Evolutionary conservation across 2,888 invertebrate genomes (phyloP).

Genomic region (Chymomyza caudatula): DNA sequence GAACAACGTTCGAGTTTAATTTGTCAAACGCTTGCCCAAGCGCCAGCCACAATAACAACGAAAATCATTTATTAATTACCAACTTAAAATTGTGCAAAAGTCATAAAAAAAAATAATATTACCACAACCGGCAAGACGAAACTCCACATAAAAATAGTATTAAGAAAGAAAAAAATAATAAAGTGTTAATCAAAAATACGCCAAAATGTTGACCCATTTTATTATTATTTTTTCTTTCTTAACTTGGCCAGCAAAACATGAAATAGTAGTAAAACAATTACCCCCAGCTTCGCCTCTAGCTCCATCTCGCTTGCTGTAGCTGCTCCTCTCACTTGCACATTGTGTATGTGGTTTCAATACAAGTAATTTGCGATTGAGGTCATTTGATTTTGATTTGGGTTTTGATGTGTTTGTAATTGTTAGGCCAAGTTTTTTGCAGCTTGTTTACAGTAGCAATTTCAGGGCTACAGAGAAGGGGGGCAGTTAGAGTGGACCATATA

Average conservation of each 20-base stretch:
- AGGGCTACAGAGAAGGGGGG: not conserved
- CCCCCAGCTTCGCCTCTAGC: not conserved
- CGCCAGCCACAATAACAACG: constrained; percentile 12
- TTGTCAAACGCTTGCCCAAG: not conserved
- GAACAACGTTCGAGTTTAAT: not conserved
- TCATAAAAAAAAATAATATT: not conserved
- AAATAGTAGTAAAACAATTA: constrained; percentile 1
- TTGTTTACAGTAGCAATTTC: not conserved
- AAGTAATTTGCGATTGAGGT: constrained; percentile 62
- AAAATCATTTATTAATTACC: constrained; percentile 23
- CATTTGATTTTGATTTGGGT: constrained; percentile 51
- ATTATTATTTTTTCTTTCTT: not conserved
- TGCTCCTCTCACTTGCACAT: not conserved
- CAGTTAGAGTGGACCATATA: too few species aligned
- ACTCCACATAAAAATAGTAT: not conserved
- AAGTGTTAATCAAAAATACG: constrained; percentile 4
- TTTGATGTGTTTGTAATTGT: constrained; percentile 45
- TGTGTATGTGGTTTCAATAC: constrained; percentile 50
- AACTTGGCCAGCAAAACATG: not conserved
- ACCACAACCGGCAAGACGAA: too few species aligned
- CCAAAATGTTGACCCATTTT: constrained; percentile 34
- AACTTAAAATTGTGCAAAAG: not conserved
- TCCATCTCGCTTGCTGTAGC: not conserved
- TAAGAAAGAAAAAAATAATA: not conserved
- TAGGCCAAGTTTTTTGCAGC: not conserved